Conservation (phyloP, 2,113 vertebrate species). For the human region GRCh38 chr20:32414001-32414500, state of each 20-base stretch:
- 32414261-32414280: background rate
- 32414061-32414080: background rate
- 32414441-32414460: background rate
- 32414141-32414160: background rate
- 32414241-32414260: background rate
- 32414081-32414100: background rate
- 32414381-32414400: background rate
- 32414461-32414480: background rate
- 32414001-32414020: background rate
- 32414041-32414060: background rate
- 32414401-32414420: background rate
- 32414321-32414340: background rate
- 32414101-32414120: background rate
- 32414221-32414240: background rate
- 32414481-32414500: background rate
- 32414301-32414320: background rate
- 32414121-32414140: background rate
- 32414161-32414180: background rate
- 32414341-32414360: background rate
- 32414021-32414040: conserved; percentile 3
- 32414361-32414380: background rate
- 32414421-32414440: background rate
- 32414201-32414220: conserved; percentile 5
- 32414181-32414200: background rate
- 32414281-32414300: background rate